Evolutionary conservation across 2,888 invertebrate genomes (phyloP).

Genomic region (Tenthredo distinguenda): DNA sequence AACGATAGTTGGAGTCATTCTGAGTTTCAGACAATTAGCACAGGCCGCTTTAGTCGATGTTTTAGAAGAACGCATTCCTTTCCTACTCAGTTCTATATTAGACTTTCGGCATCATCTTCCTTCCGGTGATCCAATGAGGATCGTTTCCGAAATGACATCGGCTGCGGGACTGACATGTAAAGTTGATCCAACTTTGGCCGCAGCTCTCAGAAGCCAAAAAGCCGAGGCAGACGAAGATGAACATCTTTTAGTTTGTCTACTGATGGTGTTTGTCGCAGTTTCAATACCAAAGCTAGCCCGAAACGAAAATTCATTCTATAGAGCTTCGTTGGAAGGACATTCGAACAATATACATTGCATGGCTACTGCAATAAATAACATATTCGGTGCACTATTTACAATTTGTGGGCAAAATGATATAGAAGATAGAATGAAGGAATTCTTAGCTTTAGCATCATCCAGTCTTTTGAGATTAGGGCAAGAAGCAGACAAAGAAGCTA

Average conservation of each 20-base stretch:
- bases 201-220: constrained; percentile 94
- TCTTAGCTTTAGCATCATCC: constrained; percentile 94
- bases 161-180: constrained; percentile 96
- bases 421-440: constrained; percentile 98
- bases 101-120: constrained; percentile 97
- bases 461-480: constrained; percentile 96
- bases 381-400: constrained; percentile 97
- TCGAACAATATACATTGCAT: constrained; percentile 99
- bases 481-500: constrained; percentile 96
- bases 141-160: constrained; percentile 98
- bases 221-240: constrained; percentile 94
- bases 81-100: constrained; percentile 95
- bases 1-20: constrained; percentile 98
- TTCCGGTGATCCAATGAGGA: constrained; percentile 92
- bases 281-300: constrained; percentile 97
- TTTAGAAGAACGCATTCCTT: constrained; percentile 96
- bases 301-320: constrained; percentile 93
- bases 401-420: constrained; percentile 98
- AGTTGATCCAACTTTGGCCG: constrained; percentile 96
- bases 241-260: constrained; percentile 93
- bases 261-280: constrained; percentile 99
- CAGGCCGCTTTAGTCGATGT: constrained; percentile 97
- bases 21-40: constrained; percentile 96
- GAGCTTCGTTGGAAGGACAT: constrained; percentile 94
- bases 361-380: constrained; percentile 96